These are phyloP conservation scores for Xenops minutus DNA, from an alignment of 2,797 vertebrate genomes.

Conservation along the genomic window DNA sequence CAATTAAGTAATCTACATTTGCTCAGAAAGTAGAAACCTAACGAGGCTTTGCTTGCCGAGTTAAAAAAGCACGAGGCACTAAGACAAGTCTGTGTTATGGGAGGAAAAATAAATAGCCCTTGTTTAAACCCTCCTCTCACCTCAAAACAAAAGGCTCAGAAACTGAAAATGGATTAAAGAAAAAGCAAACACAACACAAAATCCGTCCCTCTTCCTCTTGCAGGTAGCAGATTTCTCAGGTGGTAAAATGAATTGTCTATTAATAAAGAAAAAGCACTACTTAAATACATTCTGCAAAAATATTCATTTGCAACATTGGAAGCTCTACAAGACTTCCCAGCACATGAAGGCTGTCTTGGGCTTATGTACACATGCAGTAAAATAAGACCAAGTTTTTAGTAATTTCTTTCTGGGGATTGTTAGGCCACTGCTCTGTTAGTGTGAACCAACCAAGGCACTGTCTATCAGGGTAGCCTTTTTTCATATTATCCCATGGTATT, in stretches of 20 bases:
- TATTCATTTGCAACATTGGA: not conserved
- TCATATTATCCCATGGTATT: not conserved
- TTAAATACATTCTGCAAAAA: rapidly evolving
- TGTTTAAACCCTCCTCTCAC: not conserved
- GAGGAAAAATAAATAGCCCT: not conserved
- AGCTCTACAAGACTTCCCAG: not conserved
- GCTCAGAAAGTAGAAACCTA: not conserved
- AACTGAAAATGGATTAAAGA: not conserved
- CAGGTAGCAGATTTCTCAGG: not conserved
- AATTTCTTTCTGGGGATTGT: not conserved
- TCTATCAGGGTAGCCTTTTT: not conserved
- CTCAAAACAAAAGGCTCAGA: not conserved
- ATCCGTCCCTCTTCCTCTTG: not conserved
- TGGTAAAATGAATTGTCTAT: not conserved
- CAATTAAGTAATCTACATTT: not conserved
- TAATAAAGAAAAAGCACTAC: not conserved
- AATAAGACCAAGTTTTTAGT: not conserved
- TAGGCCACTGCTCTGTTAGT: not conserved
- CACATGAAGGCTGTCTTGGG: not conserved
- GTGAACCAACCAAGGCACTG: not conserved
- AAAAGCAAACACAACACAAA: not conserved
- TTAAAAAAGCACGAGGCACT: not conserved
- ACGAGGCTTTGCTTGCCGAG: rapidly evolving
- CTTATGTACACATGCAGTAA: rapidly evolving
- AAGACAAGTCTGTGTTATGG: not conserved